Base-by-base conservation (phyloP, 37 sponge, comb jelly and placozoan species). In the Oscarella lobularis region DNA sequence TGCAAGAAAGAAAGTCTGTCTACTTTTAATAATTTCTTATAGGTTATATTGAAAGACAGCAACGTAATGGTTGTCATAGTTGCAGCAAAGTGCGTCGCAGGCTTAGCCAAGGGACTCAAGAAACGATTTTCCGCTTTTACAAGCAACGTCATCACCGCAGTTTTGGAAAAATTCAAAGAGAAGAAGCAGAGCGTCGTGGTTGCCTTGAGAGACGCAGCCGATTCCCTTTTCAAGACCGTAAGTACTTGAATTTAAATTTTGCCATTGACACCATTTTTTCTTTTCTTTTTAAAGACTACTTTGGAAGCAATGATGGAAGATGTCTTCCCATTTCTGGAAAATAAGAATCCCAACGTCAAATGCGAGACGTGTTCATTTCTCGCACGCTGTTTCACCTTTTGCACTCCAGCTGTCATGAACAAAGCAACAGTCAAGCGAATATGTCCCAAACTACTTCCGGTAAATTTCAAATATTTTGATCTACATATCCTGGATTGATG, bases 101-200 rank as follows among this genome's bases (percentile, higher is more conserved):
- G 89, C 0, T 55, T 95, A 0, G 96, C 96, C 76, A 88, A 81
- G 30, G 96, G 96, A 27, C 77, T 95, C 35, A 81, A 85, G 37
- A 82, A 82, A 66, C 55, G 70, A 36, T 85, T 82, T 73, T 73
- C 79, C 35, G 72, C 71, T 38, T 82, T 83, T 36, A 78, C 79
- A 40, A 36, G 76, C 20, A 2, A 30, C 4, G 83, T 82, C 31
- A 77, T 85, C 2, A 66, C 83, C 40, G 80, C 78, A 0, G 83
- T 88, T 33, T 86, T 95, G 41, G 89, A 83, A 41, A 95, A 95
- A 76, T 91, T 91, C 75, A 95, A 95, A 78, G 96, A 95, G 78
- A 95, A 95, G 87, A 95, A 95, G 79, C 67, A 75, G 65, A 84
- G 71, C 30, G 96, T 95, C 31, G 86, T 95, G n/a, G 75, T 76